phyloP scores from a whole-genome alignment of 2,113 vertebrate species.

The Antigone vipio region DNA sequence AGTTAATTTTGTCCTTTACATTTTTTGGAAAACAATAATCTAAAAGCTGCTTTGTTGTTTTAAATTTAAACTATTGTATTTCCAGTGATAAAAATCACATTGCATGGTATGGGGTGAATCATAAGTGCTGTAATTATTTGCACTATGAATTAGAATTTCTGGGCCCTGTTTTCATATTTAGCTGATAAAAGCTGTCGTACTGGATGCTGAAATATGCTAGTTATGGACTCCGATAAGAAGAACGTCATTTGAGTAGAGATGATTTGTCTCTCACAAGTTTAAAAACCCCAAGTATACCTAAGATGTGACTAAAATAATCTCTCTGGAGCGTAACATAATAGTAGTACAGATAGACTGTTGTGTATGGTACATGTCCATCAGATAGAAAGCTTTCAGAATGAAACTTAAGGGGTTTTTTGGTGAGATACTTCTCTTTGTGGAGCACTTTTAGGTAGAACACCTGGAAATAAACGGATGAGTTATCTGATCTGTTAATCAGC shows the following conservation, averaged over 20 bases:
- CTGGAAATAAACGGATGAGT: background rate
- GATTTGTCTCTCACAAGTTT: background rate
- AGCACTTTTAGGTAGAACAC: background rate
- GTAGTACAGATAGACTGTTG: background rate
- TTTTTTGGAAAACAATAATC: constrained; percentile 37
- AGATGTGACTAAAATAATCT: background rate
- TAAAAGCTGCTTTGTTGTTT: constrained; percentile 42
- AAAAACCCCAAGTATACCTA: background rate
- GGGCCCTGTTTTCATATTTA: background rate
- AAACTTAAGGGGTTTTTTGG: background rate
- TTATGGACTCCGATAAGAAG: background rate
- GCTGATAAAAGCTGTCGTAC: background rate
- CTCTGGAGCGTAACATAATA: background rate
- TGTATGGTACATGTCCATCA: background rate
- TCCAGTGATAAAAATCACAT: background rate
- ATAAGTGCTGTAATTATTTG: background rate
- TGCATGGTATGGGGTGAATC: background rate
- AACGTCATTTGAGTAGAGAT: background rate
- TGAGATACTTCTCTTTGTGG: background rate
- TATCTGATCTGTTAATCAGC: background rate
- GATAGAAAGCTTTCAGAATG: background rate
- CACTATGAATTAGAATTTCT: background rate
- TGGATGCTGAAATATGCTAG: background rate
- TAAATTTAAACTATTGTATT: background rate
- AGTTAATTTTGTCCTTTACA: constrained; percentile 74